Percentiles rank a stretch among this genome's conserved stretches.
These are phyloP conservation scores for Celastrina argiolus DNA, from an alignment of 2,888 invertebrate genomes.

Conservation along the genomic window DNA sequence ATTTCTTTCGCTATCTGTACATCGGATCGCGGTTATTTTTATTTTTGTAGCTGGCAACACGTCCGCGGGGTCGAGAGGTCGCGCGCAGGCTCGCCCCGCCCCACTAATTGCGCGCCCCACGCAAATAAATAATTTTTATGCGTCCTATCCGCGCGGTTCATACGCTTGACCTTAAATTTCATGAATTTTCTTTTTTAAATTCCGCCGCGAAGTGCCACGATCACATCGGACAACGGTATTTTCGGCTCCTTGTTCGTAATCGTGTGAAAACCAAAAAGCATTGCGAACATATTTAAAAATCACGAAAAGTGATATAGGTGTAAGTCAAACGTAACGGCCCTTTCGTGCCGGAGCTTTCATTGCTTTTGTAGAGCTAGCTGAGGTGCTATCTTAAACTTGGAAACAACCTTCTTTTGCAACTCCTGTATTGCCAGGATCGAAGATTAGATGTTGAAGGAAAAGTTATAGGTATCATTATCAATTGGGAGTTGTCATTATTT, in stretches of 20 bases:
- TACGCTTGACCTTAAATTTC: constrained; percentile 55
- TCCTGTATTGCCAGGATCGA: too few species aligned
- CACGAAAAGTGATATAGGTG: too few species aligned
- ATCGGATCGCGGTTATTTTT: neutral
- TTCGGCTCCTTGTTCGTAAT: neutral
- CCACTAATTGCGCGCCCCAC: constrained; percentile 76
- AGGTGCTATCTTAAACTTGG: too few species aligned
- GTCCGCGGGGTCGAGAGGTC: constrained; percentile 56
- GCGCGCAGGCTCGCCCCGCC: constrained; percentile 70
- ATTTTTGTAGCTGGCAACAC: constrained; percentile 23
- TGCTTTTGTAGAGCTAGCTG: too few species aligned
- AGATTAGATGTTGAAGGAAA: too few species aligned
- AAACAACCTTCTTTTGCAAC: too few species aligned
- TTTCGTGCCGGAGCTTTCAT: too few species aligned
- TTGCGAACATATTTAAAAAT: neutral
- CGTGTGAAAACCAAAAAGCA: neutral
- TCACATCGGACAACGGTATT: neutral
- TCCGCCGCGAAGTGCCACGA: neutral
- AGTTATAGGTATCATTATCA: too few species aligned
- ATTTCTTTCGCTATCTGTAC: constrained; percentile 3
- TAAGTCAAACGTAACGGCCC: too few species aligned
- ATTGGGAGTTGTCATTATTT: too few species aligned
- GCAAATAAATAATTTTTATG: constrained; percentile 77
- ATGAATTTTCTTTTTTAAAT: constrained; percentile 10
- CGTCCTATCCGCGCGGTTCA: constrained; percentile 45